phyloP scores from a whole-genome alignment of 1,140 invertebrate species.

The Drosophila pandora region DNA sequence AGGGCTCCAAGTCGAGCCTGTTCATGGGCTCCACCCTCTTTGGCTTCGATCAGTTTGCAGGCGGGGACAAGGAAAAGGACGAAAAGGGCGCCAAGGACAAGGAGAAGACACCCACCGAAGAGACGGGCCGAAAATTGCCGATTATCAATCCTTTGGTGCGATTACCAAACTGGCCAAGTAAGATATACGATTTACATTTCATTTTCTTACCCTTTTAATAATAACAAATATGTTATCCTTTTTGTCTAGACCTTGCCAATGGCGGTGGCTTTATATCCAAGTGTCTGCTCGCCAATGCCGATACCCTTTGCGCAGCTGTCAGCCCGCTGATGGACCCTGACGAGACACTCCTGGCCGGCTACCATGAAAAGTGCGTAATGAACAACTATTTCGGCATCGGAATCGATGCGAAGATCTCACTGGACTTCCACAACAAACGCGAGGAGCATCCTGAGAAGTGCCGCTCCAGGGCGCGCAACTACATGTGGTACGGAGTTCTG shows the following conservation, averaged over 20 bases:
- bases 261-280: constrained; percentile 93
- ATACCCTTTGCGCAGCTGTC: constrained; percentile 96
- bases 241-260: constrained; percentile 85
- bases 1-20: constrained; percentile 85
- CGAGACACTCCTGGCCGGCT: constrained; percentile 95
- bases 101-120: constrained; percentile 80
- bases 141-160: constrained; percentile 95
- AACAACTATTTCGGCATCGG: constrained; percentile 99
- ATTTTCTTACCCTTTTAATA: neutral
- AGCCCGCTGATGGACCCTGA: constrained; percentile 96
- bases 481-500: constrained; percentile 98
- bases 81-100: constrained; percentile 66
- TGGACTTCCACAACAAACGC: constrained; percentile 98
- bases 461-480: constrained; percentile 95
- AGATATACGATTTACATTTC: constrained; percentile 74
- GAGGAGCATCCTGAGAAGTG: constrained; percentile 99
- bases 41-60: constrained; percentile 68
- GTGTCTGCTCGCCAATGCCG: constrained; percentile 97
- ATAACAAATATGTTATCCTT: too few species aligned
- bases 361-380: constrained; percentile 98
- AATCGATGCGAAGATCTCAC: constrained; percentile 98
- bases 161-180: constrained; percentile 94
- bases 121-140: constrained; percentile 89
- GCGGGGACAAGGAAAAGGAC: constrained; percentile 60
- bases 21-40: constrained; percentile 81